Percentiles rank a stretch among this genome's conserved stretches.
phyloP scores from a whole-genome alignment of 1,140 invertebrate genomes.

The Adelges cooleyi region DNA sequence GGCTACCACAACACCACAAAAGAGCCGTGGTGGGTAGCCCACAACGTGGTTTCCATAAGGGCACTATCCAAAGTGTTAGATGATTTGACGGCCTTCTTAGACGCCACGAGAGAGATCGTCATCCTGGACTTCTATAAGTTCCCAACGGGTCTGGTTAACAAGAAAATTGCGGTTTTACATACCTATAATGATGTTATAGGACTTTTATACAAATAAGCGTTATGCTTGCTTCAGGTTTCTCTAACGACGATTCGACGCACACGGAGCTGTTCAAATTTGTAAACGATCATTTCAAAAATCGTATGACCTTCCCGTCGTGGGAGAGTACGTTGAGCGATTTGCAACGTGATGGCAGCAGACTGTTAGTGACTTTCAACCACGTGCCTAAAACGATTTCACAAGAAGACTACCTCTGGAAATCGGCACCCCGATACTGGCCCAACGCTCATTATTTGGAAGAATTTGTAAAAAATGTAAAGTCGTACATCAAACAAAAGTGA shows the following conservation, averaged over 20 bases:
- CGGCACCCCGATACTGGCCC: background rate
- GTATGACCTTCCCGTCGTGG: background rate
- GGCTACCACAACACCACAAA: background rate
- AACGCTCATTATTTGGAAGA: too few relatives aligned
- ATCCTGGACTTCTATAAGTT: background rate
- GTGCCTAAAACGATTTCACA: background rate
- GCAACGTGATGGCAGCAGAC: background rate
- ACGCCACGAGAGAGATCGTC: background rate
- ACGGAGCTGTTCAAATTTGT: background rate
- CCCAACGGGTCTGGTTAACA: too few relatives aligned
- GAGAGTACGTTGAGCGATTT: background rate
- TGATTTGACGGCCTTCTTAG: background rate
- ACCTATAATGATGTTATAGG: too few relatives aligned
- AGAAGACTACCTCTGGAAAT: background rate
- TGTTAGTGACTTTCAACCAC: background rate
- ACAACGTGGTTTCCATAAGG: background rate
- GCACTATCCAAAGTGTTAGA: background rate
- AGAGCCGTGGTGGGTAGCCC: background rate
- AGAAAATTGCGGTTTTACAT: too few relatives aligned
- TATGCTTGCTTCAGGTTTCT: too few relatives aligned
- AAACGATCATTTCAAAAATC: too few relatives aligned
- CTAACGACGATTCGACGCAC: background rate
- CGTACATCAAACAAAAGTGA: too few relatives aligned
- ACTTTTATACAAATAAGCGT: too few relatives aligned
- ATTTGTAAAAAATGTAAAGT: too few relatives aligned